A percentile compares a stretch with the other conserved stretches of the same genome.
Conservation (phyloP, 2,797 vertebrate genomes). For the Chelidonichthys spinosus region DNA sequence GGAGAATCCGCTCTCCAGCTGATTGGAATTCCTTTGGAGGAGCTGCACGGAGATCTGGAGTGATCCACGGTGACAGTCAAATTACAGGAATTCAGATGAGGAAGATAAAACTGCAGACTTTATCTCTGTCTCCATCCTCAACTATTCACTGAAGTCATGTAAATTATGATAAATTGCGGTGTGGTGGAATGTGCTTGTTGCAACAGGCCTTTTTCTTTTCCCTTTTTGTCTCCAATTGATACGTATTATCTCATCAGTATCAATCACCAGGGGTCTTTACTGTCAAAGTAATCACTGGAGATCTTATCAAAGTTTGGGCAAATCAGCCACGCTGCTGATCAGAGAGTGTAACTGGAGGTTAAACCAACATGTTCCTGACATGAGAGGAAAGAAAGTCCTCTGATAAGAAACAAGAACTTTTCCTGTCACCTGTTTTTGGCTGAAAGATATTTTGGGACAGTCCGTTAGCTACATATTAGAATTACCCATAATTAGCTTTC, state of each 20-base stretch:
- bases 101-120: slow-evolving; percentile 43
- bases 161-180: slow-evolving; percentile 49
- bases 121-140: slow-evolving; percentile 33
- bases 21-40: slow-evolving; percentile 67
- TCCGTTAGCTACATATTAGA: neutral
- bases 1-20: slow-evolving; percentile 38
- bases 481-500: neutral
- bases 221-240: slow-evolving; percentile 26
- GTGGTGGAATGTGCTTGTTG: slow-evolving; percentile 41
- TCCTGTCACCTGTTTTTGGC: slow-evolving; percentile 2
- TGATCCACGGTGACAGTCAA: slow-evolving; percentile 60
- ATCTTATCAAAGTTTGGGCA: slow-evolving; percentile 53
- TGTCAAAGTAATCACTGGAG: slow-evolving; percentile 56
- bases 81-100: slow-evolving; percentile 63
- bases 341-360: slow-evolving; percentile 59
- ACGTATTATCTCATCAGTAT: slow-evolving; percentile 45
- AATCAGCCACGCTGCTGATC: slow-evolving; percentile 45
- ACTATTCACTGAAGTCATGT: slow-evolving; percentile 23
- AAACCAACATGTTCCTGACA: slow-evolving; percentile 46
- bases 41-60: slow-evolving; percentile 38
- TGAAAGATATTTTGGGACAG: neutral
- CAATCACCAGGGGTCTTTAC: slow-evolving; percentile 48
- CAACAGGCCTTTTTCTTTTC: slow-evolving; percentile 13
- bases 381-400: slow-evolving; percentile 5
- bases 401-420: slow-evolving; percentile 4